Percentiles rank a stretch among this genome's conserved stretches.
Conservation (phyloP, 2,113 vertebrate species). For the Platysternon megacephalum region DNA sequence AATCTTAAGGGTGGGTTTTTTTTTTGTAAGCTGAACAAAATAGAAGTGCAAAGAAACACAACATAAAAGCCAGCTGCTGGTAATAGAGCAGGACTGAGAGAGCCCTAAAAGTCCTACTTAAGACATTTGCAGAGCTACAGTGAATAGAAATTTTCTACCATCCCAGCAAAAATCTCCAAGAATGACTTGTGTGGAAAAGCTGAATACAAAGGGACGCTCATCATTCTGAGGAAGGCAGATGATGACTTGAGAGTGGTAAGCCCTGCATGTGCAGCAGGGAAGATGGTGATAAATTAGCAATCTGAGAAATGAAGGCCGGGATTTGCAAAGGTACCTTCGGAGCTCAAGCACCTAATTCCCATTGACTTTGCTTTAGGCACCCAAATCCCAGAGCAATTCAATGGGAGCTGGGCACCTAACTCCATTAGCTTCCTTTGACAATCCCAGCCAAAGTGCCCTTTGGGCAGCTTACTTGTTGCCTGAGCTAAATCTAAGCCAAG, state of each 20-base stretch:
- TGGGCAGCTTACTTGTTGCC: background rate
- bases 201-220: constrained; percentile 38
- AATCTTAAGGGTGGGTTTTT: background rate
- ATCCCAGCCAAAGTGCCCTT: background rate
- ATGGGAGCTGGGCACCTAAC: background rate
- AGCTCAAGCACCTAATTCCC: background rate
- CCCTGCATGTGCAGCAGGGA: background rate
- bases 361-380: background rate
- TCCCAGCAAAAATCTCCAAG: background rate
- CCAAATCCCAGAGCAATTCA: background rate
- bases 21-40: background rate
- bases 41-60: background rate
- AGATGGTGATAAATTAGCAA: constrained; percentile 12
- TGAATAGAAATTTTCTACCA: constrained; percentile 38
- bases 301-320: background rate
- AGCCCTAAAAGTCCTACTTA: background rate
- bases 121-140: constrained; percentile 24
- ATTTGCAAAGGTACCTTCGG: background rate
- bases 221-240: constrained; percentile 31
- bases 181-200: background rate
- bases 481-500: background rate
- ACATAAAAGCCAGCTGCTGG: background rate
- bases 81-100: background rate
- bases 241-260: background rate
- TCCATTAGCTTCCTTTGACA: background rate